Evolutionary conservation across 2,797 vertebrate species (phyloP), one percentile per base, ranked within the genome.

Genomic region (Scolopax bukidnonensis): DNA sequence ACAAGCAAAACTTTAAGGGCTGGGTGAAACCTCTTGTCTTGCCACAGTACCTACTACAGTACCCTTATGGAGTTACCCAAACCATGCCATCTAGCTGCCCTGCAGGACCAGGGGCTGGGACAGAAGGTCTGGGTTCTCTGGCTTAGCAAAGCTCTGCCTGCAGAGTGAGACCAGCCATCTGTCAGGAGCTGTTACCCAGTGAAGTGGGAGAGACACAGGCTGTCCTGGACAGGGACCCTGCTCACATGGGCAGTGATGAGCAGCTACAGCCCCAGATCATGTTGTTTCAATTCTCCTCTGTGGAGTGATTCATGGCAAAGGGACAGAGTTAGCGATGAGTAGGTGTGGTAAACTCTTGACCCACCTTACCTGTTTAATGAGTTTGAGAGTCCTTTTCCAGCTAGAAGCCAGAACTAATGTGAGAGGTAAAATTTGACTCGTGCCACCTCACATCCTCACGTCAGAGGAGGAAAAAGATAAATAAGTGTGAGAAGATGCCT

Each of bases 211-310:
- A 48, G 61, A 17, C 27, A 56, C n/a, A 25, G 32, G 16, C 10
- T 81, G 38, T 19, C 33, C 73, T 57, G 60, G 51, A 3, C 16
- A 33, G 20, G 27, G 23, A 61, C 17, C 15, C 28, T 45, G 30
- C 74, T 21, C 12, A 10, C 0, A 3, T 38, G 45, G 30, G 10
- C 32, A 45, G 7, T 4, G 38, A 36, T 4, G 47, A 54, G 32
- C 53, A 56, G 6, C 20, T 75, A 11, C 7, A 56, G 71, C n/a
- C 57, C 27, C 3, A 0, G 11, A 40, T 30, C 4, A 17, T 9
- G 1, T 30, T 67, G 43, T 63, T 38, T 19, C 0, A 1, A 4
- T 67, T 68, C 28, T 84, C 28, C 7, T 76, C 28, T 1, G 0
- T 11, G 48, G 14, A 6, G 38, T 71, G 12, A n/a, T 16, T 56